Evolutionary conservation across 2,888 invertebrate species (phyloP), one percentile per base, ranked within the genome.

Genomic region (Synanthedon myopaeformis): DNA sequence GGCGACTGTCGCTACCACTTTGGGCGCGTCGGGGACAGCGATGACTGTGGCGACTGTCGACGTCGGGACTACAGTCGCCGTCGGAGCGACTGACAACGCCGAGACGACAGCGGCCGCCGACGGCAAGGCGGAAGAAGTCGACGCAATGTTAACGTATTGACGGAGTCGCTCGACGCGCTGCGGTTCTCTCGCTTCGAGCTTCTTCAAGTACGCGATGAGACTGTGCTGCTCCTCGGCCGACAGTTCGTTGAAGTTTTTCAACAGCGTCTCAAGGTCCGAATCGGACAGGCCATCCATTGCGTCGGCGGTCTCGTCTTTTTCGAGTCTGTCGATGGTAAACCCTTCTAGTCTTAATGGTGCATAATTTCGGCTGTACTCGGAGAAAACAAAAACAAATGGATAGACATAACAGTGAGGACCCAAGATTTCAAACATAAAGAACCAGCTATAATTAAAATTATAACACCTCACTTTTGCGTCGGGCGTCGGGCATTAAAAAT

Each of bases 161-260:
- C 94, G 83, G 49, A 95, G 75, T 0, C 91, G 89, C 66, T 94
- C 94, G 1, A 95, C 95, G n/a, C 94, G 89, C 48, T 89, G 82
- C 0, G 94, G 93, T 70, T 95, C 93, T 3, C 90, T 90, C 0
- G 91, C 91, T 72, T 96, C 95, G 45, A 96, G 72, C 71, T 94
- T 94, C 70, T 94, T 94, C 56, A 96, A 73, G 69, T 95, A 95
- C 0, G 91, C 92, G 41, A 96, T 95, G 4, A 96, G 87, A 62
- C 93, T 92, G 69, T 94, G 93, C 66, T 96, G 95, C 70, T 96
- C 95, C 59, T 94, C 94, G 0, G 91, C 90, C 0, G 92, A 92
- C 12, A 96, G 76, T 64, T 94, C 94, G 70, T 94, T 94, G 65
- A 86, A 87, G 69, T 95, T 95, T 72, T 94, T 93, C 54, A 96